Evolutionary conservation across 1,140 invertebrate genomes (phyloP), one percentile per base, ranked within the genome.

Genomic region (Chionoecetes opilio): DNA sequence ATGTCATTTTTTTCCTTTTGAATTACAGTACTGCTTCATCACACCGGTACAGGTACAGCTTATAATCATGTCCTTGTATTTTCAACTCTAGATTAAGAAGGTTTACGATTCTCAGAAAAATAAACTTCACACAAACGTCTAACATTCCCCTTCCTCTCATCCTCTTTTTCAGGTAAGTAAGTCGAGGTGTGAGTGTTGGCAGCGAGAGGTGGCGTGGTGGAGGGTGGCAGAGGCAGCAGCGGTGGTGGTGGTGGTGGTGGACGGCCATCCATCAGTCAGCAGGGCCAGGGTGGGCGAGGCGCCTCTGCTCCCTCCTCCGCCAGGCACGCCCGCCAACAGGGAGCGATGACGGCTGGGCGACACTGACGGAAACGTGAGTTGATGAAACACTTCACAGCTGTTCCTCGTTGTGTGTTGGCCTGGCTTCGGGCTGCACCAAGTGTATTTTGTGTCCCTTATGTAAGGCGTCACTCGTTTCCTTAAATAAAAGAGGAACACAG

Each of bases 251-350:
- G 37, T 90, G 88, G 37, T 53, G 34, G 63, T 75, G 63, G 63
- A 53, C n/a, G 53, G 88, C 88, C 88, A 90, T 90, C 87, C 34
- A 90, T 53, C 88, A 41, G 87, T 89, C 87, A 89, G 34, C 87
- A 46, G 34, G 35, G 63, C 21, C 87, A 46, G 34, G 35, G 63
- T n/a, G 63, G 29, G 14, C 87, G 37, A 89, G 87, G 31, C 87
- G 26, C 38, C 38, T 46, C 34, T 41, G 38, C 53, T 53, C 88
- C 88, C 88, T 29, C 86, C n/a, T 38, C 37, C n/a, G 3, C 37
- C 88, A 53, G 88, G 85, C 85, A 34, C 29, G 35, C 14, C 32
- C 85, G 38, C 38, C 41, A 41, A 31, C 88, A 53, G 29, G 34
- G 53, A n/a, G 41, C 41, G 89, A 75, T 75, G 89, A 53, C 34